Evolutionary conservation across 2,113 vertebrate species (phyloP).

Genomic region (Scomber japonicus): DNA sequence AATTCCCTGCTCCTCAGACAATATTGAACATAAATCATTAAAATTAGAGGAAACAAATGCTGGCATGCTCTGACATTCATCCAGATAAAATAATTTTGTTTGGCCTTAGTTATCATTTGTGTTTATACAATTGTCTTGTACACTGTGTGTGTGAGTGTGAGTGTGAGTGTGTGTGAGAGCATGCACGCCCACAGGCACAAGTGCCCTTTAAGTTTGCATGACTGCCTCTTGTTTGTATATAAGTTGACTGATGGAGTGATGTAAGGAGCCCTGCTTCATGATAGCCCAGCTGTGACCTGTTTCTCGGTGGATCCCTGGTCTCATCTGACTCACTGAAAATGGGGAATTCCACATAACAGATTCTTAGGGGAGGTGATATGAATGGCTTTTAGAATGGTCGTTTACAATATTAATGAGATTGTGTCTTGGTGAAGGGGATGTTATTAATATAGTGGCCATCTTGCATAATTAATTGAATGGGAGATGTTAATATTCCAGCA

Average conservation of each 20-base stretch:
- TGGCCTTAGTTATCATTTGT: slow-evolving; percentile 19
- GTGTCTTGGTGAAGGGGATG: slow-evolving; percentile 49
- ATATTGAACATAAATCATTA: too few relatives aligned
- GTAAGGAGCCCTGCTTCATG: slow-evolving; percentile 44
- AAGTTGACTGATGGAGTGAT: slow-evolving; percentile 49
- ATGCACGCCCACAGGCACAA: slow-evolving; percentile 17
- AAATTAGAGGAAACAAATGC: not conserved
- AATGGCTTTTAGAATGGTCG: slow-evolving; percentile 78
- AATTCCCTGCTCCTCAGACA: too few relatives aligned
- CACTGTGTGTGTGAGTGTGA: not conserved
- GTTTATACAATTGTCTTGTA: slow-evolving; percentile 2
- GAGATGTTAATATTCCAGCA: slow-evolving; percentile 46
- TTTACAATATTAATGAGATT: slow-evolving; percentile 78
- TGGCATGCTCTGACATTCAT: slow-evolving; percentile 28
- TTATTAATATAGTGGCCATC: slow-evolving; percentile 66
- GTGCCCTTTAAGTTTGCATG: slow-evolving; percentile 51
- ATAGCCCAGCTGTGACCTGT: slow-evolving; percentile 17
- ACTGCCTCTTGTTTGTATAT: slow-evolving; percentile 28
- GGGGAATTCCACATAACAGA: slow-evolving; percentile 42
- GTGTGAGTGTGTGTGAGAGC: not conserved
- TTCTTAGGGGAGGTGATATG: slow-evolving; percentile 55
- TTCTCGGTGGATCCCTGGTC: slow-evolving; percentile 33
- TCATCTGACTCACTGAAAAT: slow-evolving; percentile 45
- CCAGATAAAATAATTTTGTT: slow-evolving; percentile 34
- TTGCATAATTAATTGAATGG: slow-evolving; percentile 64